Evolutionary conservation across 2,888 invertebrate genomes (phyloP).

Genomic region (Cylloceria caligata): DNA sequence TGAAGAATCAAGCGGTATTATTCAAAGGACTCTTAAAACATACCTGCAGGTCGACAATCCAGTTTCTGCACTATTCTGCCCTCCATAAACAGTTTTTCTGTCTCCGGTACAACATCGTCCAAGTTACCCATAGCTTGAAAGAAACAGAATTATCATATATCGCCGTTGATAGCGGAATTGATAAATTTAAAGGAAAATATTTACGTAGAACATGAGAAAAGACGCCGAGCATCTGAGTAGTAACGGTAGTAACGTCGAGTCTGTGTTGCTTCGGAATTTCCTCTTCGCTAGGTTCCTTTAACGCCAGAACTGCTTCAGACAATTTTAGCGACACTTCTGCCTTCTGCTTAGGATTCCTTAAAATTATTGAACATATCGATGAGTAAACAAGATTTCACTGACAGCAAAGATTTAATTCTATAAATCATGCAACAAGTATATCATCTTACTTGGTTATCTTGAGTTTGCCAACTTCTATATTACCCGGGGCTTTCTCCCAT

Average conservation of each 20-base stretch:
- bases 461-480: constrained; percentile 96
- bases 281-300: constrained; percentile 92
- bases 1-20: too few species aligned
- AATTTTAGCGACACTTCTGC: constrained; percentile 95
- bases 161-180: constrained; percentile 1
- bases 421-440: too few species aligned
- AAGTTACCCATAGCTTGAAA: constrained; percentile 79
- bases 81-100: constrained; percentile 95
- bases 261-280: constrained; percentile 96
- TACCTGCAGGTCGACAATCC: constrained; percentile 94
- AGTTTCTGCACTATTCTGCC: constrained; percentile 98
- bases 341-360: constrained; percentile 89
- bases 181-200: constrained; percentile 21
- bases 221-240: constrained; percentile 95
- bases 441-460: constrained; percentile 91
- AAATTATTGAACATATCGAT: constrained; percentile 4
- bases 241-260: constrained; percentile 95
- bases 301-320: constrained; percentile 91
- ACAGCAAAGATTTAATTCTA: background rate
- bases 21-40: constrained; percentile 10
- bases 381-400: background rate
- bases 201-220: constrained; percentile 93
- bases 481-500: constrained; percentile 97
- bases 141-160: constrained; percentile 4
- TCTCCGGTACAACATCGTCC: constrained; percentile 90